A percentile compares a stretch with the other conserved stretches of the same genome.
phyloP scores from a whole-genome alignment of 2,113 vertebrate genomes.

The Pelobates fuscus region DNA sequence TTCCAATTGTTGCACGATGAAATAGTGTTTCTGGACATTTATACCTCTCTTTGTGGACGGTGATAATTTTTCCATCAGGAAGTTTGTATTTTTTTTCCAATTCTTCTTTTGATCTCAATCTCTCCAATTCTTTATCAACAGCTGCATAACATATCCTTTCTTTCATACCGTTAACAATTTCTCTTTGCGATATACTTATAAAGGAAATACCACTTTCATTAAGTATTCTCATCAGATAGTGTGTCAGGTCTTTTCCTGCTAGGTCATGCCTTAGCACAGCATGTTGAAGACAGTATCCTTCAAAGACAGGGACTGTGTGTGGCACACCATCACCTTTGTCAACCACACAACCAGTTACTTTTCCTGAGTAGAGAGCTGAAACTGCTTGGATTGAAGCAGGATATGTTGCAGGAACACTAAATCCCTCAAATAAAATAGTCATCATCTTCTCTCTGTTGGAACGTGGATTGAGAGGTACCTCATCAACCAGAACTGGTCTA shows the following conservation, averaged over 20 bases:
- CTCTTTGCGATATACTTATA: slow-evolving; percentile 57
- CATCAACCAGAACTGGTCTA: slow-evolving; percentile 54
- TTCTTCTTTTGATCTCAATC: slow-evolving; percentile 37
- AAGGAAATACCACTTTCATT: slow-evolving; percentile 62
- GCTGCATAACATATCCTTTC: slow-evolving; percentile 52
- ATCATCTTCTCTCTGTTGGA: slow-evolving; percentile 46
- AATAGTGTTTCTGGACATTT: too few species aligned
- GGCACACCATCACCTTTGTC: slow-evolving; percentile 48
- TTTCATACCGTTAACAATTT: slow-evolving; percentile 51
- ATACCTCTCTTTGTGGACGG: slow-evolving; percentile 59
- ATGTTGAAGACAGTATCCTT: slow-evolving; percentile 58
- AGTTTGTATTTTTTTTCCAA: slow-evolving; percentile 58
- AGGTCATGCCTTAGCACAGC: slow-evolving; percentile 54
- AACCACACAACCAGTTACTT: slow-evolving; percentile 56
- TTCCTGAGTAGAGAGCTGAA: slow-evolving; percentile 54
- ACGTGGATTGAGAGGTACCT: slow-evolving; percentile 55
- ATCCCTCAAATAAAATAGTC: too few species aligned
- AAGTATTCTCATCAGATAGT: slow-evolving; percentile 66
- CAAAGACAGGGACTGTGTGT: slow-evolving; percentile 53
- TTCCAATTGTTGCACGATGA: slow-evolving; percentile 46
- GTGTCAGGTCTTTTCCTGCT: slow-evolving; percentile 63
- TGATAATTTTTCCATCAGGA: slow-evolving; percentile 55
- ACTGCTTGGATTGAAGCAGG: slow-evolving; percentile 58
- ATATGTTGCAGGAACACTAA: slow-evolving; percentile 57
- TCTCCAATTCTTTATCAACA: slow-evolving; percentile 55